These are phyloP conservation scores for Festucalex cinctus DNA, from an alignment of 2,113 vertebrate species.

Conservation along the genomic window DNA sequence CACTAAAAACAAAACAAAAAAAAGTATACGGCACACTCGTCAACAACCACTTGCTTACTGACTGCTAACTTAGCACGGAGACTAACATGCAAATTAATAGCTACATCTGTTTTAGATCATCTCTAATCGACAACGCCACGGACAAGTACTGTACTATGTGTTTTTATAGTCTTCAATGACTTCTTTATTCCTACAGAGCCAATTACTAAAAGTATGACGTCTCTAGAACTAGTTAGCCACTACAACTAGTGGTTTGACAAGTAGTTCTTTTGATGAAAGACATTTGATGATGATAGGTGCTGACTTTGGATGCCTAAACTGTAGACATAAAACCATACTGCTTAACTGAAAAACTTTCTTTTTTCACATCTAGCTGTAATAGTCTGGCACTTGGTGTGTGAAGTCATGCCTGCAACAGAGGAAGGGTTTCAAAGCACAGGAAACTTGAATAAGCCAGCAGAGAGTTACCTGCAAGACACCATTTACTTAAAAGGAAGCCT, in stretches of 20 bases:
- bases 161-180: neutral
- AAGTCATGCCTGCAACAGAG: constrained; percentile 62
- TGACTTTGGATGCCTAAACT: neutral
- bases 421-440: constrained; percentile 78
- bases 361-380: constrained; percentile 37
- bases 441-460: constrained; percentile 73
- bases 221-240: neutral
- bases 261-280: neutral
- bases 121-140: neutral
- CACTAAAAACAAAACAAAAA: constrained; percentile 53
- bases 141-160: neutral
- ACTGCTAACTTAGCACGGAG: neutral
- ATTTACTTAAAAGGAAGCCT: constrained; percentile 69
- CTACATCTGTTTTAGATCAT: neutral
- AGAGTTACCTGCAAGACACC: constrained; percentile 75
- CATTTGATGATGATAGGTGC: neutral
- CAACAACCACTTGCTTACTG: constrained; percentile 48
- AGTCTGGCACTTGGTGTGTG: constrained; percentile 55
- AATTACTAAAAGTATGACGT: neutral
- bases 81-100: neutral
- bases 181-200: neutral
- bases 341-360: constrained; percentile 25
- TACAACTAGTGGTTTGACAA: neutral
- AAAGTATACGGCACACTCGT: constrained; percentile 41
- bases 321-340: constrained; percentile 3